Base-by-base conservation (phyloP, 2,888 invertebrate genomes). In the Alentia gelatinosa region DNA sequence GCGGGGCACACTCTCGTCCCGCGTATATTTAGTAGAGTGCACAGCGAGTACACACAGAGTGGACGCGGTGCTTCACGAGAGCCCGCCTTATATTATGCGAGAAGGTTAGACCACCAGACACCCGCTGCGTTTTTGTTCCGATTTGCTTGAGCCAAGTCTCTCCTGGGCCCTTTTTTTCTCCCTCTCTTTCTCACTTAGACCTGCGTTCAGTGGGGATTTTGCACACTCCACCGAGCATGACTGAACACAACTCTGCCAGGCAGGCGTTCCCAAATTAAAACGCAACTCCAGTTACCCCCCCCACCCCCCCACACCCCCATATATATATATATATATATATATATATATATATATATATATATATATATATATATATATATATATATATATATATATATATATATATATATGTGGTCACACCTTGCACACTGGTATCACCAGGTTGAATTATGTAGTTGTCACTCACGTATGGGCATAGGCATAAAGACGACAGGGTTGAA, bases 81-180 rank as follows among this genome's bases (percentile, higher is more conserved):
- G 68, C n/a, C 68, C 39, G 39, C 37, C 35, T 83, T 83, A 83
- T 15, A 83, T 83, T 83, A 40, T 40, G n/a, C 37, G 83, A 83
- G 37, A 39, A 30, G 39, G 83, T 83, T 19, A 39, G 83, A 23
- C 83, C 39, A 26, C 1, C 3, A 4, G 83, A 37, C 83, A 83
- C 83, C 83, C 26, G 40, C 39, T 37, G 83, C 12, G 83, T 35
- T 83, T 83, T 83, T 83, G 83, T 83, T 9, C 75, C 12, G 68
- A 68, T 4, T 30, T 3, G 12, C 12, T 1, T 12, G 68, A 3
- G 30, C 68, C 12, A 30, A 30, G 68, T 19, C 56, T 56, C 9
- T n/a, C n/a, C n/a, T n/a, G n/a, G n/a, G n/a, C 56, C 56, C 30
- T 30, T 26, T 68, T 68, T 68, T 68, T 68, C 68, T 56, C 37